Evolutionary conservation across 2,113 vertebrate genomes (phyloP).

Genomic region (Pampusana beccarii): DNA sequence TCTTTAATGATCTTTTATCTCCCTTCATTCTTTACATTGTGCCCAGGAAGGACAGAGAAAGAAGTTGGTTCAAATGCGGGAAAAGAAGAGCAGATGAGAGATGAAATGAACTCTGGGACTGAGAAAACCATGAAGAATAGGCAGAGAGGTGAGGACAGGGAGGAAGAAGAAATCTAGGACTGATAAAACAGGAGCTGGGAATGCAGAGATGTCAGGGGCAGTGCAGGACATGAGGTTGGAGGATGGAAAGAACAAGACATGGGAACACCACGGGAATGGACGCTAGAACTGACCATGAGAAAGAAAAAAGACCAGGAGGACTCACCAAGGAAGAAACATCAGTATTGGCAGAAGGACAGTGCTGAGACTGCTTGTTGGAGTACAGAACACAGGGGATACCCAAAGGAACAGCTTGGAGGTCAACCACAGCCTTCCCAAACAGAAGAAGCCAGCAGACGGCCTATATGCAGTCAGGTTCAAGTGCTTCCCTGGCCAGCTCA

Average conservation of each 20-base stretch:
- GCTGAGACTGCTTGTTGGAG: background rate
- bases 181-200: background rate
- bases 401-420: background rate
- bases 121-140: background rate
- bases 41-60: background rate
- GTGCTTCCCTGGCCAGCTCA: background rate
- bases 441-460: background rate
- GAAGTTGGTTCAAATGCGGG: background rate
- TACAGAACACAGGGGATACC: background rate
- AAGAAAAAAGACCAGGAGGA: background rate
- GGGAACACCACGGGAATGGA: background rate
- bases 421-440: background rate
- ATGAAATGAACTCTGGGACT: background rate
- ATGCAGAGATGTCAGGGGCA: accelerated
- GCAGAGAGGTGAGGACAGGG: background rate
- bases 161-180: background rate
- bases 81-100: background rate
- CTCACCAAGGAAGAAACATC: background rate
- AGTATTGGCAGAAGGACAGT: background rate
- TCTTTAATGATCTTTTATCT: background rate
- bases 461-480: background rate
- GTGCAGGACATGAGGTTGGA: background rate
- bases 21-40: background rate
- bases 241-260: background rate
- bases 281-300: background rate